Evolutionary conservation across 2,113 vertebrate species (phyloP).

Genomic region (Siniperca knerii): DNA sequence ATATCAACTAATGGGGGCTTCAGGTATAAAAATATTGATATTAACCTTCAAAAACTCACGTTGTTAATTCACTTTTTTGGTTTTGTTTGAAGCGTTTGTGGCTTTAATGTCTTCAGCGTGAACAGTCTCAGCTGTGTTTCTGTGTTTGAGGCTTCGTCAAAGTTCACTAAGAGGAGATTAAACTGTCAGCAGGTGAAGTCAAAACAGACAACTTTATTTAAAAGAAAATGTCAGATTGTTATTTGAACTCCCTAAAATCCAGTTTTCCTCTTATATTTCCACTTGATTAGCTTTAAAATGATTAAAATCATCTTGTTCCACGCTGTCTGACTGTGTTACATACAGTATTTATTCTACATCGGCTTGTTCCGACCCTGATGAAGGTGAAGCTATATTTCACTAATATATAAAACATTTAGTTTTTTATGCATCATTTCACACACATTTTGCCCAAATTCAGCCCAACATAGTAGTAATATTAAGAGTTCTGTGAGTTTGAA

Average conservation of each 20-base stretch:
- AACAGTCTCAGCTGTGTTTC: neutral
- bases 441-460: neutral
- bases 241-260: neutral
- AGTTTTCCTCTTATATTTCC: neutral
- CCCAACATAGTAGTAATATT: neutral
- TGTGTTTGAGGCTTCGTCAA: neutral
- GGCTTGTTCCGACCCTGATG: too few relatives aligned
- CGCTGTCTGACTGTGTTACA: neutral
- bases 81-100: neutral
- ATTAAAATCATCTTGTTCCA: neutral
- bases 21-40: too few relatives aligned
- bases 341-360: neutral
- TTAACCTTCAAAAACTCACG: too few relatives aligned
- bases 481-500: neutral
- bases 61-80: too few relatives aligned
- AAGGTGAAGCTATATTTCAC: too few relatives aligned
- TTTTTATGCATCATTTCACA: neutral
- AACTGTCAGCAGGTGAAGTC: neutral
- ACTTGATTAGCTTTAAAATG: neutral
- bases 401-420: neutral
- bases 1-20: too few relatives aligned
- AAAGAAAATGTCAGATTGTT: neutral
- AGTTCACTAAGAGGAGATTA: neutral
- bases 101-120: neutral
- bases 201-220: neutral